phyloP scores from a whole-genome alignment of 2,888 invertebrate genomes.

The Dryadula phaetusa region DNA sequence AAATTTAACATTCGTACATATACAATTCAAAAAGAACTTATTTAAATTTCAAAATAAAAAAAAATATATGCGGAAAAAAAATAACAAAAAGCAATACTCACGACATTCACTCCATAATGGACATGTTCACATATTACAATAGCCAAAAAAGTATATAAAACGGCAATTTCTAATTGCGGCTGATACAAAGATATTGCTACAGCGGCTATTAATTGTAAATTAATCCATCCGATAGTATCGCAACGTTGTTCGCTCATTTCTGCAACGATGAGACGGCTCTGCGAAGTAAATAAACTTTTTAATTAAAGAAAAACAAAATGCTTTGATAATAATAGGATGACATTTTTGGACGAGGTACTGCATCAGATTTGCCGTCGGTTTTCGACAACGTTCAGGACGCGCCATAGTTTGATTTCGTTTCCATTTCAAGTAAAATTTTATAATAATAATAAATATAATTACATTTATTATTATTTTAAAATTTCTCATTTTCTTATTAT shows the following conservation, averaged over 20 bases:
- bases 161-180: constrained; percentile 85
- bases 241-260: constrained; percentile 97
- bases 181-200: constrained; percentile 79
- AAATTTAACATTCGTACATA: too few species aligned
- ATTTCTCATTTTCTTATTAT: too few species aligned
- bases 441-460: neutral
- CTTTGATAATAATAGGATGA: neutral
- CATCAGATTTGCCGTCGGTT: constrained; percentile 1
- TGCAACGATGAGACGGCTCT: constrained; percentile 98
- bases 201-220: constrained; percentile 87
- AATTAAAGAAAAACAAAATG: neutral
- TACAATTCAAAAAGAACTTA: too few species aligned
- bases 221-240: constrained; percentile 91
- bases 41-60: too few species aligned
- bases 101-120: constrained; percentile 97
- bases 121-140: constrained; percentile 91
- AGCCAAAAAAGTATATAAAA: constrained; percentile 89
- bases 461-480: neutral
- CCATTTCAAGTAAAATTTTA: neutral
- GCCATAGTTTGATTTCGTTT: neutral
- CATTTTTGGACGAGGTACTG: neutral
- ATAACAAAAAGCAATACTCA: constrained; percentile 80
- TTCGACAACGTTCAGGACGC: neutral
- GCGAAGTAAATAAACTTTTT: constrained; percentile 51
- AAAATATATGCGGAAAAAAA: too few species aligned